A percentile compares a stretch with the other conserved stretches of the same genome.
Evolutionary conservation across 2,888 invertebrate genomes (phyloP).

Genomic region (Apomyelois bistriatella): DNA sequence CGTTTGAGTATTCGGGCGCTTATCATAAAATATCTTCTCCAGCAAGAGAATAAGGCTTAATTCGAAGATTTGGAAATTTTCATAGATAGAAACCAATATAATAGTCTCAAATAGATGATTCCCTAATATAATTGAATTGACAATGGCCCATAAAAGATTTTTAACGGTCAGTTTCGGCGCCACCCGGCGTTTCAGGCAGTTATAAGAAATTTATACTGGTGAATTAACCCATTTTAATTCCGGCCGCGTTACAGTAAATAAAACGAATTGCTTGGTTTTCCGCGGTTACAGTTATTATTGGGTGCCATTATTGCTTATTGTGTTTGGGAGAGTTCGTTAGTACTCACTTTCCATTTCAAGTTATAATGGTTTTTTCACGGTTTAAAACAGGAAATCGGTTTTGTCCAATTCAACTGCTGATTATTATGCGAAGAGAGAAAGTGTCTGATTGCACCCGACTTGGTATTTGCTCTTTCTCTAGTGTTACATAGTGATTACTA

Average conservation of each 20-base stretch:
- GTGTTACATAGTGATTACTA: too few species aligned
- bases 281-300: neutral
- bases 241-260: slow-evolving; percentile 21
- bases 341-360: too few species aligned
- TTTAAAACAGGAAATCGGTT: too few species aligned
- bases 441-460: too few species aligned
- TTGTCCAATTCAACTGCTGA: too few species aligned
- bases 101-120: slow-evolving; percentile 11
- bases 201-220: slow-evolving; percentile 26
- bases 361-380: too few species aligned
- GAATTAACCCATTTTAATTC: slow-evolving; percentile 29
- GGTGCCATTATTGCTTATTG: slow-evolving; percentile 2
- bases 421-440: too few species aligned
- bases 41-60: too few species aligned
- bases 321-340: neutral
- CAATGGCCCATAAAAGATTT: slow-evolving; percentile 22
- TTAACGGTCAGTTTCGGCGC: slow-evolving; percentile 16
- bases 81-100: neutral
- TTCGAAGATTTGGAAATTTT: neutral
- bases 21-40: too few species aligned
- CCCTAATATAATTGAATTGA: slow-evolving; percentile 20
- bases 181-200: slow-evolving; percentile 10
- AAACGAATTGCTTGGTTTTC: slow-evolving; percentile 21
- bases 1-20: too few species aligned
- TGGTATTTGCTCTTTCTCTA: too few species aligned